These are phyloP conservation scores for Timema cristinae DNA, from an alignment of 2,888 invertebrate genomes.

Conservation along the genomic window DNA sequence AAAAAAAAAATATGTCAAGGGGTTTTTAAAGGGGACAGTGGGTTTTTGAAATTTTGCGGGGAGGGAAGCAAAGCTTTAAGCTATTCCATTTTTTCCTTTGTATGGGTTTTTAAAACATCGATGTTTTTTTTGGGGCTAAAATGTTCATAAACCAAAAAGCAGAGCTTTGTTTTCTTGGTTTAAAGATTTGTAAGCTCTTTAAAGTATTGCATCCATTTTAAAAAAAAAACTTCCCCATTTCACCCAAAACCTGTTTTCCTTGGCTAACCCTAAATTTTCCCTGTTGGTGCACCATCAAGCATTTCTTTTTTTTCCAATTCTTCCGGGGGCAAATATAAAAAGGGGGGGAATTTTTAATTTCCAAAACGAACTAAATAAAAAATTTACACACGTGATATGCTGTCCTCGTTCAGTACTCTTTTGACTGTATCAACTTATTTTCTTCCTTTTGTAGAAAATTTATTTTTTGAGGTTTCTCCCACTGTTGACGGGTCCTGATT, in stretches of 20 bases:
- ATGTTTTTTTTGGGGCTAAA: neutral
- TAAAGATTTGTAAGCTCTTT: slow-evolving; percentile 1
- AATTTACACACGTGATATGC: neutral
- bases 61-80: neutral
- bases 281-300: slow-evolving; percentile 9
- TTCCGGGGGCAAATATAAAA: neutral
- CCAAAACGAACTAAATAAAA: too few relatives aligned
- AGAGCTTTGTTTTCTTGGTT: neutral
- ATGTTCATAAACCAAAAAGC: neutral
- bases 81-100: neutral
- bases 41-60: neutral
- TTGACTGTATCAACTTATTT: too few relatives aligned
- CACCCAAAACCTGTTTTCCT: slow-evolving; percentile 5
- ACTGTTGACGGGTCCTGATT: too few relatives aligned
- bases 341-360: too few relatives aligned
- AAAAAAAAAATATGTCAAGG: neutral
- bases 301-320: slow-evolving; percentile 2
- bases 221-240: neutral
- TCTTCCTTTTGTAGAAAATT: too few relatives aligned
- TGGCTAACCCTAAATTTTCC: neutral
- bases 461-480: too few relatives aligned
- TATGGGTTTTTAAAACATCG: neutral
- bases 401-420: neutral
- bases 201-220: neutral
- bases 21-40: neutral